A percentile compares a stretch with the other conserved stretches of the same genome.
Evolutionary conservation across 30 jellyfish, hydroid and myxozoan genomes (phyloP).

Genomic region (Aurelia aurita): DNA sequence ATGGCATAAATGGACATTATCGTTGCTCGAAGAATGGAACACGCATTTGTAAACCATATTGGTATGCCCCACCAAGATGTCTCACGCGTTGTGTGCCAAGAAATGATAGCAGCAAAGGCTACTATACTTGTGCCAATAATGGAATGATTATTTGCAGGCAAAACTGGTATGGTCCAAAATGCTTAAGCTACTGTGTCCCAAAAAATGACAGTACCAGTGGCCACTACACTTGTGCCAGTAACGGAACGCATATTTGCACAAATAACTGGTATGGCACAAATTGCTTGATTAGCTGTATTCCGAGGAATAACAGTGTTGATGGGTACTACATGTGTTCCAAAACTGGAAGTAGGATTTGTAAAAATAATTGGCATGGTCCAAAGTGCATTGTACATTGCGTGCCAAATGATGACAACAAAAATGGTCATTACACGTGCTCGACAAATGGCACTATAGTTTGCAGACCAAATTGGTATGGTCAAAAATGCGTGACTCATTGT

Average conservation of each 20-base stretch:
- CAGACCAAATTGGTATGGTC: slow-evolving; percentile 34
- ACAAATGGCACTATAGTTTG: slow-evolving; percentile 43
- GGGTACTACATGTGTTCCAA: slow-evolving; percentile 64
- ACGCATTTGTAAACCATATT: neutral
- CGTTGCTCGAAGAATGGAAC: neutral
- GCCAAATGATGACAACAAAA: slow-evolving; percentile 20
- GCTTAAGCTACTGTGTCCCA: neutral
- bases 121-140: neutral
- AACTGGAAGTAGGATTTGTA: slow-evolving; percentile 57
- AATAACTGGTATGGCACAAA: slow-evolving; percentile 53
- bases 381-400: slow-evolving; percentile 43
- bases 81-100: no score
- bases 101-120: no score
- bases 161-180: slow-evolving; percentile 2
- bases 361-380: slow-evolving; percentile 56
- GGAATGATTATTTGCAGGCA: neutral
- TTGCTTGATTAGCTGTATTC: slow-evolving; percentile 46
- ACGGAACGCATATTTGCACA: slow-evolving; percentile 37
- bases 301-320: slow-evolving; percentile 15
- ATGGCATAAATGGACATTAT: neutral
- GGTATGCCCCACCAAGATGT: neutral
- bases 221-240: slow-evolving; percentile 34
- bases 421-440: slow-evolving; percentile 40
- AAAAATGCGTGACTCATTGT: slow-evolving; percentile 44
- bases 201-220: slow-evolving; percentile 34